Base-by-base conservation (phyloP, 2,113 vertebrate species). In the Colaptes auratus region DNA sequence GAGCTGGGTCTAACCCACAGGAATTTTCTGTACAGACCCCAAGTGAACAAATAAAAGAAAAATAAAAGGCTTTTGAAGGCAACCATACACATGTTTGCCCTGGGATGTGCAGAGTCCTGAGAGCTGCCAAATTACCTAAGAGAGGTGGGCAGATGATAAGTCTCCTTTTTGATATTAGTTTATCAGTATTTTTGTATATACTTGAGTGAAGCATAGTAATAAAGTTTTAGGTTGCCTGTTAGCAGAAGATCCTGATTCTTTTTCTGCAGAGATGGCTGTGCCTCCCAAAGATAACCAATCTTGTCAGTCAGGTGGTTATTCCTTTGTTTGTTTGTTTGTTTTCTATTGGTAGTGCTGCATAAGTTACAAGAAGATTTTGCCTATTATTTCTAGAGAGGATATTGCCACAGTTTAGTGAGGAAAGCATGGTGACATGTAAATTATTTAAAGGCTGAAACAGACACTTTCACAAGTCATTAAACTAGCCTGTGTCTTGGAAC, bases 221-320 rank as follows among this genome's bases (percentile, higher is more conserved):
- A 95, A n/a, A 78, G 48, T 89, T 95, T 91, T 72, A 83, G 28
- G 33, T 66, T 73, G 14, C 30, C 63, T 61, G 10, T 94, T 96
- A 86, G 61, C 70, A 76, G 74, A 94, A 87, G 55, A 88, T 53
- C 52, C 66, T 89, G 85, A 89, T 92, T 92, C 73, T 96, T 91
- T 44, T 79, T 91, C 44, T 91, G 35, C 82, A 89, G 82, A 74
- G n/a, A 44, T 88, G 36, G 23, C 70, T 92, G 46, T 89, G 58
- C 88, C 89, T 97, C 89, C 81, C 89, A 81, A 95, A 96, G 71
- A 90, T 94, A 83, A 78, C 56, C 11, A 71, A 95, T 86, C 78
- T 64, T 91, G 69, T 94, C 79, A 75, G 89, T 65, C 67, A 92
- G 56, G 64, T 95, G 87, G 82, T 73, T 85, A 64, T 88, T 96